Base-by-base conservation (phyloP, 1,140 invertebrate species). In the Stegodyphus mimosarum region DNA sequence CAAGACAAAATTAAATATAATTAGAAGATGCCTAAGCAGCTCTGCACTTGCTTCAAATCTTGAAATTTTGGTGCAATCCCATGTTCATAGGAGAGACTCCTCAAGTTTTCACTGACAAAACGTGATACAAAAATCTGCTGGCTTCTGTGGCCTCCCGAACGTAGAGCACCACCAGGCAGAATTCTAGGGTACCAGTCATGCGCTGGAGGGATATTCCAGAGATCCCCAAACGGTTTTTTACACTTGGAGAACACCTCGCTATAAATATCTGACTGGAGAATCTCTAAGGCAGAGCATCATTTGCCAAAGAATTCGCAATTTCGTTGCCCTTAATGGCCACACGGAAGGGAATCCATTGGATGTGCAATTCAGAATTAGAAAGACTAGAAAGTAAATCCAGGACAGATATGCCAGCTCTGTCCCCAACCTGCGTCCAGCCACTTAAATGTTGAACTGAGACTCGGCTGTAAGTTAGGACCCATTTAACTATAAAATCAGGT, bases 21-120 rank as follows among this genome's bases (percentile, higher is more conserved):
- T 67, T 2, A 17, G 11, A 6, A 1, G 64, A 67, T 17, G 11
- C 13, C 17, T 74, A 50, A 53, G 7, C 50, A 74, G 1, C 3
- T 11, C 52, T 74, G 4, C 72, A 52, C 72, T 74, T 74, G 7
- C 53, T 52, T 5, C 50, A 74, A 52, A 5, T 74, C 51, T 74
- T 74, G 15, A 74, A 74, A 74, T 3, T 2, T 53, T 74, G 53
- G 53, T 74, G 52, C n/a, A n/a, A n/a, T n/a, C n/a, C 51, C 51
- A 5, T 74, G 7, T 74, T 52, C 50, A 74, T 53, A 74, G 6
- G 52, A 13, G 0, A 74, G n/a, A 74, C 6, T 13, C 50, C 17
- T 74, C 11, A 52, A 53, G 18, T 74, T 5, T 55, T 7, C 72
- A 55, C 2, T 74, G 11, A 50, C 72, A 53, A 55, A 74, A 53